A percentile compares a stretch with the other conserved stretches of the same genome.
These are phyloP conservation scores for Chrysochloris asiatica DNA, from an alignment of 2,113 vertebrate species.

Conservation along the genomic window DNA sequence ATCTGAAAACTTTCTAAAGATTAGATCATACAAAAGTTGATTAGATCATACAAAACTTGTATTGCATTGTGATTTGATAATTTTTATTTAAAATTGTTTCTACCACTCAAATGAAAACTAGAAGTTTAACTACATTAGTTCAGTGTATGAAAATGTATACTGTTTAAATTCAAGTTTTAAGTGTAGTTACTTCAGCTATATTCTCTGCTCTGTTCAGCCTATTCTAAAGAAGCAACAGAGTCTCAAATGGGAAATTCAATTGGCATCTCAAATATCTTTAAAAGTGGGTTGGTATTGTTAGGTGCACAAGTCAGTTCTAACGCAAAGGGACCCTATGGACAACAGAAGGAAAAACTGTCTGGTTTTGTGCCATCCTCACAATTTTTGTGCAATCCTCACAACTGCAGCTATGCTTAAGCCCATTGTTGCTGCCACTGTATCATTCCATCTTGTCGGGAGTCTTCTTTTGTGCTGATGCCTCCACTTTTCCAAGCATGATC, in stretches of 20 bases:
- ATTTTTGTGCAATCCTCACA: too few relatives aligned
- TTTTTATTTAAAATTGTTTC: slow-evolving; percentile 25
- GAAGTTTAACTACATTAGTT: slow-evolving; percentile 1
- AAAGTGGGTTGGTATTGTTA: background rate
- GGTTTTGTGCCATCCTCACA: too few relatives aligned
- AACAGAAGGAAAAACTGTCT: too few relatives aligned
- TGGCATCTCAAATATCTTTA: slow-evolving; percentile 1
- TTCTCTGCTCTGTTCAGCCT: background rate
- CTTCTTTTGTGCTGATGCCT: too few relatives aligned
- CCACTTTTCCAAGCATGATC: too few relatives aligned
- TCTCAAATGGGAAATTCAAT: background rate
- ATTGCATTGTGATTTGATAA: background rate
- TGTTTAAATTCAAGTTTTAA: slow-evolving; percentile 18
- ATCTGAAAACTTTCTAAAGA: too few relatives aligned
- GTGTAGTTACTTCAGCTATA: background rate
- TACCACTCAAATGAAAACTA: background rate
- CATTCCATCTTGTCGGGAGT: too few relatives aligned
- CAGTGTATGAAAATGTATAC: background rate
- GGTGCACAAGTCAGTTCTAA: too few relatives aligned
- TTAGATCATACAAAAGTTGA: background rate
- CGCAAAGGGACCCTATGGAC: too few relatives aligned
- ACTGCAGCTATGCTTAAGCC: too few relatives aligned
- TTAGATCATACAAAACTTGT: background rate
- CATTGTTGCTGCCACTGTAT: too few relatives aligned
- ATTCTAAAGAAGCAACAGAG: background rate